Conservation (phyloP, 2,797 vertebrate species). For the Rallus crepitans region DNA sequence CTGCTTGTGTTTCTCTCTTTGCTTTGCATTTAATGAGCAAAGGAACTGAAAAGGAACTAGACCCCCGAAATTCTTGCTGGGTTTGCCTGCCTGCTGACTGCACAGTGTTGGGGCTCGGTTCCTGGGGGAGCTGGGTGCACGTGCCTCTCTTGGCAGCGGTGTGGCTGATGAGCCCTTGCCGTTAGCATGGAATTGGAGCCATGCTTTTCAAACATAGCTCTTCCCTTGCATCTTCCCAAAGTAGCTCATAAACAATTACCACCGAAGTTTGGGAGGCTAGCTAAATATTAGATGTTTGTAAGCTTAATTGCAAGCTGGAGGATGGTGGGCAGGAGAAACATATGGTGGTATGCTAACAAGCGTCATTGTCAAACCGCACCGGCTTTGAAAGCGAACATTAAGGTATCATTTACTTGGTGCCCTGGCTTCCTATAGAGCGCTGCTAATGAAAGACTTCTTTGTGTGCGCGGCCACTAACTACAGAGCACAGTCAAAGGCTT, state of each 20-base stretch:
- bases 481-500: conserved; percentile 69
- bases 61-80: background rate
- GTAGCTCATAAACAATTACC: conserved; percentile 1
- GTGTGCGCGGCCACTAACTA: conserved; percentile 68
- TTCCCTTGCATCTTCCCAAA: conserved; percentile 3
- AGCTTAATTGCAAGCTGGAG: conserved; percentile 49
- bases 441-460: conserved; percentile 80
- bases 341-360: conserved; percentile 43
- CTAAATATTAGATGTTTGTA: conserved; percentile 16
- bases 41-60: background rate
- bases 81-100: background rate
- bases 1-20: conserved; percentile 18
- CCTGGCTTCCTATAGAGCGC: conserved; percentile 67
- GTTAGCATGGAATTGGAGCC: background rate
- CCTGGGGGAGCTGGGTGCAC: background rate
- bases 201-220: background rate
- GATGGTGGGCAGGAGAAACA: conserved; percentile 10
- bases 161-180: background rate
- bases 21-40: background rate
- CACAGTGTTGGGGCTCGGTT: accelerated
- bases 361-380: conserved; percentile 68
- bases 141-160: accelerated
- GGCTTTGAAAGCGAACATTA: conserved; percentile 79
- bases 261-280: conserved; percentile 25
- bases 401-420: conserved; percentile 79